Evolutionary conservation across 1,140 invertebrate genomes (phyloP).

Genomic region (Dermatophagoides farinae): DNA sequence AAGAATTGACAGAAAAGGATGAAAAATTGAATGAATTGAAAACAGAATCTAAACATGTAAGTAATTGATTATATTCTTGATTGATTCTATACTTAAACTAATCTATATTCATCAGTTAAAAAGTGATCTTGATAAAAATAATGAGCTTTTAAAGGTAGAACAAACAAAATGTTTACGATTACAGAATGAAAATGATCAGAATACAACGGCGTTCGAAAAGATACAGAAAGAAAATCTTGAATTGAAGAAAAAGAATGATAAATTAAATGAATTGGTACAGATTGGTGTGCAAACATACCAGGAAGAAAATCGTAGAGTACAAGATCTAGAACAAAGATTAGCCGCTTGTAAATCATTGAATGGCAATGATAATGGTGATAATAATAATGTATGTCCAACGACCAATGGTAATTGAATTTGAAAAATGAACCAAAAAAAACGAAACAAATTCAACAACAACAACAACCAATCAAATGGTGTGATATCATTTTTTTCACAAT

Average conservation of each 20-base stretch:
- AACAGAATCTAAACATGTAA: neutral
- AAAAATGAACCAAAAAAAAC: neutral
- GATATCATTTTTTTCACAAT: neutral
- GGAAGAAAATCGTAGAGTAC: neutral
- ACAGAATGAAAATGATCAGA: too few relatives aligned
- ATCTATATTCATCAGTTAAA: too few relatives aligned
- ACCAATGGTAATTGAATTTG: slow-evolving; percentile 3
- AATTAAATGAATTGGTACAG: neutral
- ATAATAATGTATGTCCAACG: neutral
- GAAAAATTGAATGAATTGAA: neutral
- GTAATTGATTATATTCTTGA: too few relatives aligned
- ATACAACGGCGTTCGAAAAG: neutral
- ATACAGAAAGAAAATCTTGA: neutral
- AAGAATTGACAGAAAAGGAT: neutral
- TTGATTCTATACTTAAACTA: too few relatives aligned
- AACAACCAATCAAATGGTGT: neutral
- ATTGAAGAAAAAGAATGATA: neutral
- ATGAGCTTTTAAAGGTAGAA: neutral
- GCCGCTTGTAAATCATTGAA: neutral
- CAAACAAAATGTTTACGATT: too few relatives aligned
- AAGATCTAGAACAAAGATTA: neutral
- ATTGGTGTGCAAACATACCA: neutral
- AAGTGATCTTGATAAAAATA: neutral
- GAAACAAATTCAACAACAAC: neutral
- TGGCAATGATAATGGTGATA: neutral